Base-by-base conservation (phyloP, 1,140 invertebrate genomes). In the Caerostris extrusa region DNA sequence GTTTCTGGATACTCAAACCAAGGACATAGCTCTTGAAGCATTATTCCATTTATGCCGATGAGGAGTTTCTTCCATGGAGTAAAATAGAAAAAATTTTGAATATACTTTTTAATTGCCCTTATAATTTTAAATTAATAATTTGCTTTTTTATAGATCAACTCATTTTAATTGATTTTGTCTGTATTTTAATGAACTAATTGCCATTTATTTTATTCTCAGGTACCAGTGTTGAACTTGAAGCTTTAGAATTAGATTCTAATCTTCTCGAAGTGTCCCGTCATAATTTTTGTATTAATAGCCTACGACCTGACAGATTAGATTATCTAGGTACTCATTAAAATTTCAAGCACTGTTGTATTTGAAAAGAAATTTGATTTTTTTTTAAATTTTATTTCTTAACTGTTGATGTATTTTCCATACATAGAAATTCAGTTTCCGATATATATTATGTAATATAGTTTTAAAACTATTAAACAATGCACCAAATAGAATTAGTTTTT, bases 251-350 rank as follows among this genome's bases (percentile, higher is more conserved):
- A 50, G 88, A 94, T 86, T 90, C 77, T 55, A 61, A 89, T 7
- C 77, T 90, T 83, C 81, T 94, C 3, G 89, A 90, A 86, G 81
- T 94, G 19, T 94, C 93, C 5, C n/a, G 89, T 6, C 60, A 69
- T 19, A 90, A 90, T 71, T 86, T 53, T 85, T 94, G 93, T 58
- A 57, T 90, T 14, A 64, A 90, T 60, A 85, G 89, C n/a, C 83
- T 94, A 67, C 77, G 93, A 17, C 88, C 93, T 50, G 88, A 94
- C 19, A 82, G 56, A 60, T 86, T 94, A 8, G 93, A 94, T 85
- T 90, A 53, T 61, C 5, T 86, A 34, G 92, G 92, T 93, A 88
- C 34, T 77, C 17, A 64, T 64, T 64, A 0, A 64, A 1, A 4
- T 14, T 14, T 64, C 5, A n/a, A 10, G 34, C 1, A 10, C 10